Percentiles rank a stretch among this genome's conserved stretches.
phyloP scores from a whole-genome alignment of 2,113 vertebrate species.

The Callipepla californica region DNA sequence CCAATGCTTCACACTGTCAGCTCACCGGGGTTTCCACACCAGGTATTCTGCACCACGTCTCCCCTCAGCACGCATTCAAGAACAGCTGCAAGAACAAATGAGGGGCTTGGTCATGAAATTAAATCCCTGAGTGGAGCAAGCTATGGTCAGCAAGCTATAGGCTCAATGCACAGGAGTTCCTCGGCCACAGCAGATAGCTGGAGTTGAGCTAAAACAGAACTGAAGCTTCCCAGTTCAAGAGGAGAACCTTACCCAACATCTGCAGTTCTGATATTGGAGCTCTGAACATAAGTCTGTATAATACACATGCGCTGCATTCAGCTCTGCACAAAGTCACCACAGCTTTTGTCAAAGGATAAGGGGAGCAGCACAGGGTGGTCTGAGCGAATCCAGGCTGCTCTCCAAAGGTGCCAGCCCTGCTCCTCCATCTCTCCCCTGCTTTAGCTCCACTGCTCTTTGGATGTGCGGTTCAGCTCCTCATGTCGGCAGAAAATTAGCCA shows the following conservation, averaged over 20 bases:
- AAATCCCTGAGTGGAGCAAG: not conserved
- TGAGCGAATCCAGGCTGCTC: not conserved
- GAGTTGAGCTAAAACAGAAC: not conserved
- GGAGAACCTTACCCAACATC: not conserved
- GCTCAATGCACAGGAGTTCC: not conserved
- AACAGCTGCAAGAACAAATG: not conserved
- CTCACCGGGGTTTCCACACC: not conserved
- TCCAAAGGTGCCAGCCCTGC: not conserved
- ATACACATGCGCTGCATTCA: not conserved
- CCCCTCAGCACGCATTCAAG: not conserved
- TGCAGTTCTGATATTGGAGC: not conserved
- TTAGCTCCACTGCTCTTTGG: not conserved
- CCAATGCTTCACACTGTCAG: not conserved
- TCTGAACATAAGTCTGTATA: not conserved
- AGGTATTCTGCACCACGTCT: not conserved
- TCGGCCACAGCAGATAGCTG: not conserved
- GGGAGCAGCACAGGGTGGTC: fast-evolving
- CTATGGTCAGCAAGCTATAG: not conserved
- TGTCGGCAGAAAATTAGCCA: not conserved
- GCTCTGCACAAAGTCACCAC: not conserved
- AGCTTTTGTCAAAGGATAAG: not conserved
- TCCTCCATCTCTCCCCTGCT: not conserved
- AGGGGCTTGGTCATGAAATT: not conserved
- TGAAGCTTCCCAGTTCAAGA: not conserved
- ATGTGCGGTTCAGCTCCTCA: not conserved